Evolutionary conservation across 1,140 invertebrate genomes (phyloP).

Genomic region (Apis dorsata): DNA sequence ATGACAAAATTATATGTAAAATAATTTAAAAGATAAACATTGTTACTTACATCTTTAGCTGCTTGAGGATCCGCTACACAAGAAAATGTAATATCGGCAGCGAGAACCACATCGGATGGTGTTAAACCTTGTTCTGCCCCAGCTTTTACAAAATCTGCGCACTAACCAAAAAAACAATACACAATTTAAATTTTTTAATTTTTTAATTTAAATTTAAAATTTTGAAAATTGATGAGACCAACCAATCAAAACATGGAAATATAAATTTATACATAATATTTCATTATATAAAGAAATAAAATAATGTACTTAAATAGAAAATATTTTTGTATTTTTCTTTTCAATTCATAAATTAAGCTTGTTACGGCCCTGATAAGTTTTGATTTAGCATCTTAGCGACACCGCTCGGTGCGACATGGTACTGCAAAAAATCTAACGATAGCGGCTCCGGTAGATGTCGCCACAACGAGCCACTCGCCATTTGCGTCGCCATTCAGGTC

Average conservation of each 20-base stretch:
- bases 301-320: neutral
- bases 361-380: neutral
- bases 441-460: constrained; percentile 63
- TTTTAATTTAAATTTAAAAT: neutral
- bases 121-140: constrained; percentile 87
- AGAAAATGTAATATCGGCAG: constrained; percentile 96
- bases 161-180: constrained; percentile 76
- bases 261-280: neutral
- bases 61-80: constrained; percentile 96
- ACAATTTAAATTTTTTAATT: too few species aligned
- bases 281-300: neutral
- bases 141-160: constrained; percentile 85
- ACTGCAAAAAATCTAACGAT: neutral
- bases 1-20: neutral
- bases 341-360: neutral
- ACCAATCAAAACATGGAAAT: neutral
- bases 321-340: neutral
- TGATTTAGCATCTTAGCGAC: constrained; percentile 45
- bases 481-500: constrained; percentile 52
- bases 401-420: constrained; percentile 38
- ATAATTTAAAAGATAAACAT: neutral
- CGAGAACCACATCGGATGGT: constrained; percentile 94
- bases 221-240: neutral
- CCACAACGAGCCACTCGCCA: constrained; percentile 55
- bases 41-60: constrained; percentile 91